Conservation (phyloP, 2,888 invertebrate genomes). For the Lapara coniferarum region DNA sequence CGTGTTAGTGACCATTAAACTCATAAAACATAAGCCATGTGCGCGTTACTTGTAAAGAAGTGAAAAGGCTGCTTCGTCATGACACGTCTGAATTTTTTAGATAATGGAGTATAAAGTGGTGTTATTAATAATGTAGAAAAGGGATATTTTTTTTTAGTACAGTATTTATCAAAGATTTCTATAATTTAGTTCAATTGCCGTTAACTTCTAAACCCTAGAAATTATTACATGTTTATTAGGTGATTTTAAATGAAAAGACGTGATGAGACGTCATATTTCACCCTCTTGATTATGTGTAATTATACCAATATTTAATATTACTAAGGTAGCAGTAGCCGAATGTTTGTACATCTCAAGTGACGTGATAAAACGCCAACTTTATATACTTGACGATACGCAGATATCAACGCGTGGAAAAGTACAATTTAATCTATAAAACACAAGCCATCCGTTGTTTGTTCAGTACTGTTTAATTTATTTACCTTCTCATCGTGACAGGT, state of each 20-base stretch:
- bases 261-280: too few relatives aligned
- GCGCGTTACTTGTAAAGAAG: background rate
- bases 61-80: background rate
- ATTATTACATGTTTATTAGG: too few relatives aligned
- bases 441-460: background rate
- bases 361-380: background rate
- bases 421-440: background rate
- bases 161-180: background rate
- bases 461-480: background rate
- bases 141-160: background rate
- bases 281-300: too few relatives aligned
- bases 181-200: background rate
- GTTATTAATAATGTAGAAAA: background rate
- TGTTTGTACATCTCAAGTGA: background rate
- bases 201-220: too few relatives aligned
- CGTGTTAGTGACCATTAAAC: background rate
- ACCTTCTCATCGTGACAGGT: background rate
- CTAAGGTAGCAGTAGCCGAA: too few relatives aligned
- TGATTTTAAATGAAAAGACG: too few relatives aligned
- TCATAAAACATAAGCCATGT: conserved; percentile 6
- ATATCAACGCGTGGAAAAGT: background rate
- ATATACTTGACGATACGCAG: background rate
- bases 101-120: background rate
- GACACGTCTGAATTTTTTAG: background rate
- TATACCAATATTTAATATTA: too few relatives aligned